Base-by-base conservation (phyloP, 2,888 invertebrate genomes). In the Thymelicus acteon region DNA sequence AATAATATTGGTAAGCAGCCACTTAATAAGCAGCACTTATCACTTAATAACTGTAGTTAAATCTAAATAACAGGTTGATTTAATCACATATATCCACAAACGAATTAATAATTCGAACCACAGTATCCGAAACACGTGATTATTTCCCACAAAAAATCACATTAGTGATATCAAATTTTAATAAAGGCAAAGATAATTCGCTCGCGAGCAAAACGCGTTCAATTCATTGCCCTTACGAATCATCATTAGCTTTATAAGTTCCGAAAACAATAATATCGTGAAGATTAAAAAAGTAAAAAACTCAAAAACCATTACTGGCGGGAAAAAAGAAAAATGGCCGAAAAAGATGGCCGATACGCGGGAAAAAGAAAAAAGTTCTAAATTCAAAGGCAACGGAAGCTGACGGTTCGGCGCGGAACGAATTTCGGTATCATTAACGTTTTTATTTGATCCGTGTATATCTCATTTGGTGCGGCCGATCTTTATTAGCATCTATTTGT, bases 321-420 rank as follows among this genome's bases (percentile, higher is more conserved):
- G 19, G 66, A 77, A 80, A 82, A 82, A 81, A 80, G 75, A 76
- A 75, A 77, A 80, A 77, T 75, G 72, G 58, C 78, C 76, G 81
- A 81, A 83, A 75, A 72, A 74, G 75, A 74, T 75, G 78, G 78
- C 77, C 76, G 79, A 76, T 72, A 80, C 78, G 77, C 39, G 75
- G 73, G 75, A 80, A 83, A 83, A 86, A 84, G 84, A 77, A 82
- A 84, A 76, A 76, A 82, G 79, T 82, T 86, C 83, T 80, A 88
- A 90, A 90, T 90, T 91, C 86, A 87, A 90, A 89, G 76, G 79
- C 82, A 89, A 84, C 92, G 92, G 92, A 92, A 92, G 91, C 92
- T 85, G 84, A 77, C 77, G 75, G 77, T 67, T 80, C 79, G 80
- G 80, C 77, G 86, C 88, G 91, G 83, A 91, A 91, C 92, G 91